phyloP scores from a whole-genome alignment of 2,888 invertebrate species.

The Mongoloraphidia duomilia region DNA sequence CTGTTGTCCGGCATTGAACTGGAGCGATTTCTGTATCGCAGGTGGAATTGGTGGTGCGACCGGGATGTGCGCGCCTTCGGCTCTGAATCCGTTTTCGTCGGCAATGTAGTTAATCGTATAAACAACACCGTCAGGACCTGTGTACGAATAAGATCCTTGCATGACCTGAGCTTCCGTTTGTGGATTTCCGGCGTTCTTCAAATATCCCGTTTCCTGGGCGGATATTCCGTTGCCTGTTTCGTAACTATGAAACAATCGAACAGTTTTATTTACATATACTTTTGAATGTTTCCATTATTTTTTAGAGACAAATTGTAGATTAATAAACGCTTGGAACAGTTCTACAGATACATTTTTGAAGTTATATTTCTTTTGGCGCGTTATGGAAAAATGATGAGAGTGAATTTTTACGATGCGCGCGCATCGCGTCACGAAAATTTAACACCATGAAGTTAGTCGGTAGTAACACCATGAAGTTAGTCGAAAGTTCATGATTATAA shows the following conservation, averaged over 20 bases:
- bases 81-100: slow-evolving; percentile 34
- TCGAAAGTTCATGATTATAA: too few relatives aligned
- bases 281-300: too few relatives aligned
- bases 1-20: slow-evolving; percentile 15
- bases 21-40: slow-evolving; percentile 16
- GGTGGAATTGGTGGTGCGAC: slow-evolving; percentile 28
- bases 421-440: too few relatives aligned
- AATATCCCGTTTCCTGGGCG: slow-evolving; percentile 43
- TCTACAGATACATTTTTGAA: too few relatives aligned
- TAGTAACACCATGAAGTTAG: too few relatives aligned
- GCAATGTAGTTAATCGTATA: slow-evolving; percentile 37
- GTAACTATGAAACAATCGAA: slow-evolving; percentile 29
- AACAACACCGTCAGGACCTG: slow-evolving; percentile 40
- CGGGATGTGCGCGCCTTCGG: slow-evolving; percentile 33
- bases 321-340: too few relatives aligned
- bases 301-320: too few relatives aligned
- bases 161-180: slow-evolving; percentile 30
- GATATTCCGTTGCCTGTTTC: slow-evolving; percentile 61
- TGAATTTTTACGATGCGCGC: too few relatives aligned
- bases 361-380: too few relatives aligned
- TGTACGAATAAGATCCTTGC: slow-evolving; percentile 41
- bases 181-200: slow-evolving; percentile 25
- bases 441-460: too few relatives aligned
- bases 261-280: too few relatives aligned
- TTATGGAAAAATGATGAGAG: too few relatives aligned